Evolutionary conservation across 2,113 vertebrate species (phyloP).

Genomic region (Butastur rufipennis): DNA sequence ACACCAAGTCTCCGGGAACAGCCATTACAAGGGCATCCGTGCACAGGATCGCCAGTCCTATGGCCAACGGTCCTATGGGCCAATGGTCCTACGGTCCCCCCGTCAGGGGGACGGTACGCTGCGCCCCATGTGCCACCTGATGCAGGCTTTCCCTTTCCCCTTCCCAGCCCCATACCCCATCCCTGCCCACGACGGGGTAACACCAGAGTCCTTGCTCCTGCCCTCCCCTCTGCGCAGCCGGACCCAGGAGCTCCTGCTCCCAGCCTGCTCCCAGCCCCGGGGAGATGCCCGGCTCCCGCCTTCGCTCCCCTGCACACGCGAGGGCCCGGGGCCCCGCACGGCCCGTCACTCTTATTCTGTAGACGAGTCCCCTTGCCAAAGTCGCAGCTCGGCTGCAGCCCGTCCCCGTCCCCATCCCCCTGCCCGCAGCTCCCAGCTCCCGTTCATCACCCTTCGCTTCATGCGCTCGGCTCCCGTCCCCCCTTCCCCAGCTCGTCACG

Average conservation of each 20-base stretch:
- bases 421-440: neutral
- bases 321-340: neutral
- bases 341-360: neutral
- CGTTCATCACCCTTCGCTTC: neutral
- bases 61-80: no score
- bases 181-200: rapidly evolving
- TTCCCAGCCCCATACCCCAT: neutral
- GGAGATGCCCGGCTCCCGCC: neutral
- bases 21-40: rapidly evolving
- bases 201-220: neutral
- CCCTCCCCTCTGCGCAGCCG: neutral
- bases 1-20: rapidly evolving
- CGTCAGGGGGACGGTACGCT: rapidly evolving
- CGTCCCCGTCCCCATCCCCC: neutral
- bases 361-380: neutral
- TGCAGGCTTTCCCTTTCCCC: neutral
- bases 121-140: rapidly evolving
- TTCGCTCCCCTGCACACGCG: neutral
- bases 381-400: neutral
- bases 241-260: neutral
- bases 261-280: rapidly evolving
- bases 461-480: neutral
- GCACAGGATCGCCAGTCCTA: rapidly evolving
- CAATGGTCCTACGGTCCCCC: no score
- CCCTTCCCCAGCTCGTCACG: neutral